phyloP scores from a whole-genome alignment of 2,113 vertebrate species.

The Cyanoliseus patagonus region DNA sequence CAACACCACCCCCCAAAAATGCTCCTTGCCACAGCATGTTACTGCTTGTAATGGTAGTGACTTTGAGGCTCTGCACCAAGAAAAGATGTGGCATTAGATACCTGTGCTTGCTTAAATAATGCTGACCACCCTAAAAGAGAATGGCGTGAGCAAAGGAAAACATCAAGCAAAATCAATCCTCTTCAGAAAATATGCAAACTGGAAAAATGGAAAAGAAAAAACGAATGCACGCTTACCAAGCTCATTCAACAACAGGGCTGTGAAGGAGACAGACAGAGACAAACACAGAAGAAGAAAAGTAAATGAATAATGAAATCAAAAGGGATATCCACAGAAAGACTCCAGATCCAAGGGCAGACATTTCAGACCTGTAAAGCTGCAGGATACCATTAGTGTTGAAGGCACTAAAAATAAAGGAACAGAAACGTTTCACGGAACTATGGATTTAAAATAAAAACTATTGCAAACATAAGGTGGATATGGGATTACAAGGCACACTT shows the following conservation, averaged over 20 bases:
- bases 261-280: slow-evolving; percentile 82
- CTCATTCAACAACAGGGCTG: slow-evolving; percentile 88
- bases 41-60: background rate
- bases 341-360: slow-evolving; percentile 56
- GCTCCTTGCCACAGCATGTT: background rate
- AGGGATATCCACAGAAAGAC: slow-evolving; percentile 78
- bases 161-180: background rate
- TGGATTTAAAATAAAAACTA: slow-evolving; percentile 26
- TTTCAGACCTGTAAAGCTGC: slow-evolving; percentile 60
- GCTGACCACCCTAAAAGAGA: slow-evolving; percentile 18
- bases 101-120: slow-evolving; percentile 26
- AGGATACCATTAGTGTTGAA: slow-evolving; percentile 28
- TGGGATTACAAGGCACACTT: background rate
- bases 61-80: background rate
- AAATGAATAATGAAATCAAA: slow-evolving; percentile 83
- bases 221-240: slow-evolving; percentile 83
- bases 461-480: background rate
- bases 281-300: slow-evolving; percentile 84
- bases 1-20: background rate
- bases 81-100: background rate
- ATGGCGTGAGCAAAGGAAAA: slow-evolving; percentile 32
- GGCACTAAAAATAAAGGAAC: slow-evolving; percentile 38
- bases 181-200: slow-evolving; percentile 30
- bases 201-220: slow-evolving; percentile 70
- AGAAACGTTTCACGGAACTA: background rate